Evolutionary conservation across 2,797 vertebrate species (phyloP).

Genomic region (Sebastes hopkinsi): DNA sequence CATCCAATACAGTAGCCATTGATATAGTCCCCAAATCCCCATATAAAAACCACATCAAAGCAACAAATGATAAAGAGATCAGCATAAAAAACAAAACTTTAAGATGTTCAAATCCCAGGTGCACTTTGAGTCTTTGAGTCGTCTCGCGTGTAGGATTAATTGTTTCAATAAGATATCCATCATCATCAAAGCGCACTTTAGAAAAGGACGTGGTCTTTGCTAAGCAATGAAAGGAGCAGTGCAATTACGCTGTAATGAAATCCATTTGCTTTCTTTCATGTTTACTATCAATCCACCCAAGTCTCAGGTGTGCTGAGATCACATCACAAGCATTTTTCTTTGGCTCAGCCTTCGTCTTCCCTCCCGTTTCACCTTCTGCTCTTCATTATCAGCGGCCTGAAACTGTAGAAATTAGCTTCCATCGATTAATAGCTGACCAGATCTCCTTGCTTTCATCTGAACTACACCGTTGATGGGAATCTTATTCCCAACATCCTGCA

Average conservation of each 20-base stretch:
- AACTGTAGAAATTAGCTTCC: constrained; percentile 43
- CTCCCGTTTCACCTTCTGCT: constrained; percentile 22
- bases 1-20: not conserved
- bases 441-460: constrained; percentile 52
- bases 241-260: constrained; percentile 58
- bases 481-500: constrained; percentile 74
- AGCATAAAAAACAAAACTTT: not conserved
- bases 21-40: not conserved
- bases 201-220: constrained; percentile 23
- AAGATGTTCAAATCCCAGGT: constrained; percentile 17
- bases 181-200: constrained; percentile 50
- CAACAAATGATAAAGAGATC: not conserved
- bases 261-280: constrained; percentile 48
- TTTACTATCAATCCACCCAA: constrained; percentile 40
- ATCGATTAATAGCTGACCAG: constrained; percentile 49
- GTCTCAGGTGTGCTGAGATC: constrained; percentile 52
- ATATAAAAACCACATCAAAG: constrained; percentile 1
- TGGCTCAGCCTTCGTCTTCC: not conserved
- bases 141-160: constrained; percentile 31
- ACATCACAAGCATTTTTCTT: constrained; percentile 29
- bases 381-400: constrained; percentile 23
- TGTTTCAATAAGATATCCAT: constrained; percentile 54
- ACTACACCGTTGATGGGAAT: constrained; percentile 55
- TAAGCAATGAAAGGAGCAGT: constrained; percentile 25
- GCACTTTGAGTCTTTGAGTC: constrained; percentile 6